A percentile compares a stretch with the other conserved stretches of the same genome.
Conservation (phyloP, 1,140 invertebrate species). For the Aphidius gifuensis region DNA sequence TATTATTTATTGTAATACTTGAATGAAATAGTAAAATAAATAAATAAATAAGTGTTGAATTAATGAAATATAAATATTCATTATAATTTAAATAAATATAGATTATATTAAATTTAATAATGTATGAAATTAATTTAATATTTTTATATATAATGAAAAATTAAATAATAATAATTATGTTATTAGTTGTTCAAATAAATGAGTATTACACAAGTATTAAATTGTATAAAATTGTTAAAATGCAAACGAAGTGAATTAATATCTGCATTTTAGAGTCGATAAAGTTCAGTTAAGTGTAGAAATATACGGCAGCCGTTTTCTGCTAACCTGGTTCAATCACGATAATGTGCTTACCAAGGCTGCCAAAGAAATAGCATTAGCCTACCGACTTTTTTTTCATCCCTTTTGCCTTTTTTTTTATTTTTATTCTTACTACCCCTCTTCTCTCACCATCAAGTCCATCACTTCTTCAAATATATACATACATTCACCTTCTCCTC, state of each 20-base stretch:
- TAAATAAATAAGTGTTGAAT: no score
- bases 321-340: slow-evolving; percentile 18
- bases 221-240: slow-evolving; percentile 10
- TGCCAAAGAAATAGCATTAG: slow-evolving; percentile 14
- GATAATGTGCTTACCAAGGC: slow-evolving; percentile 18
- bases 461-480: neutral
- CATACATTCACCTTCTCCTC: no score
- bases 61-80: no score
- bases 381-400: neutral
- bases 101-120: no score
- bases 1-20: no score
- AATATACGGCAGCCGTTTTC: neutral
- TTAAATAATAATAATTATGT: no score
- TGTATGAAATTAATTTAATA: no score
- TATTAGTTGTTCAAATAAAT: neutral
- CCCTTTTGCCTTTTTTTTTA: neutral
- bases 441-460: no score
- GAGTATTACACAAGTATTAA: neutral
- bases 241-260: slow-evolving; percentile 12
- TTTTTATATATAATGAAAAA: no score
- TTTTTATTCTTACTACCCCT: neutral
- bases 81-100: no score
- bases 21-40: no score
- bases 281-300: no score
- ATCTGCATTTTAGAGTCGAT: neutral